Evolutionary conservation across 53 echinoderm and acorn worm species (phyloP).

Genomic region (Apostichopus leukothele): DNA sequence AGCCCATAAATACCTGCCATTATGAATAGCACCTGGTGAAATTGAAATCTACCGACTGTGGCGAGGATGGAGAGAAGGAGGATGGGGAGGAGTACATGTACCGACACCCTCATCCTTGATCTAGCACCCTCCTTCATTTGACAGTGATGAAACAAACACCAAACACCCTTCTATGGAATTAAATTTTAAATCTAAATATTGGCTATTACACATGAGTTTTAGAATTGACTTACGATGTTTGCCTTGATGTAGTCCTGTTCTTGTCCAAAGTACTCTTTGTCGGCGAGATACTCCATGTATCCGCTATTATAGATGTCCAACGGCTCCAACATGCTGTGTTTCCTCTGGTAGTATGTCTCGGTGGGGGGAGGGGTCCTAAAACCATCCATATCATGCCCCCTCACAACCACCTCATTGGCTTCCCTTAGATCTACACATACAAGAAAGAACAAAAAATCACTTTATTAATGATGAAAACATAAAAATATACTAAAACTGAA

Average conservation of each 20-base stretch:
- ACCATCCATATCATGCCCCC: background rate
- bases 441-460: background rate
- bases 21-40: no score
- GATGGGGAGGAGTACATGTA: no score
- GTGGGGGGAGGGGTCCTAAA: slow-evolving; percentile 23
- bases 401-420: background rate
- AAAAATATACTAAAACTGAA: no score
- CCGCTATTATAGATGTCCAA: slow-evolving; percentile 84
- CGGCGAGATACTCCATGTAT: slow-evolving; percentile 70
- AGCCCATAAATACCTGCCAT: no score
- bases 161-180: no score
- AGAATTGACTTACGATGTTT: slow-evolving; percentile 78
- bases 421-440: slow-evolving; percentile 41
- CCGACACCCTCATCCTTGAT: no score
- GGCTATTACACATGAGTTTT: background rate
- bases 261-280: slow-evolving; percentile 58
- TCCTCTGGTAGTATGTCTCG: slow-evolving; percentile 34
- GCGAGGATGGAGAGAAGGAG: no score
- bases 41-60: no score
- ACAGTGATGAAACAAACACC: no score
- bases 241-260: slow-evolving; percentile 70
- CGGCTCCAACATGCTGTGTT: slow-evolving; percentile 67
- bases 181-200: no score
- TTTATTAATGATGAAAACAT: no score
- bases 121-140: no score